Conservation (phyloP, 2,888 invertebrate species). For the Macrophya alboannulata region DNA sequence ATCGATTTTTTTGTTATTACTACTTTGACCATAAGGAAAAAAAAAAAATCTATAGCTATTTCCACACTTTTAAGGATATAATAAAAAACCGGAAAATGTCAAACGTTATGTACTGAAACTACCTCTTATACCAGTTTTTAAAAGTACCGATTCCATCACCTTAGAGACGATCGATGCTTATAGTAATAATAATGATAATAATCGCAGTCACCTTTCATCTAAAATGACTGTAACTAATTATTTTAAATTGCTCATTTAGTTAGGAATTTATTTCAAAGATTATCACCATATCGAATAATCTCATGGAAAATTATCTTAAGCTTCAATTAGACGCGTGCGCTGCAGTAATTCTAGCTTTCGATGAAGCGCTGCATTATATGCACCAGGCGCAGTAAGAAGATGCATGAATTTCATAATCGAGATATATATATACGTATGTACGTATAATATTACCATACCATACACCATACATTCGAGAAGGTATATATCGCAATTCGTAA, state of each 20-base stretch:
- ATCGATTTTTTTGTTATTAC: not conserved
- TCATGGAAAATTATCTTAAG: not conserved
- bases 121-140: not conserved
- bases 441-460: not conserved
- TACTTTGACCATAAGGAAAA: not conserved
- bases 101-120: not conserved
- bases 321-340: not conserved
- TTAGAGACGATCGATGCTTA: not conserved
- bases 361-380: not conserved
- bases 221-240: not conserved
- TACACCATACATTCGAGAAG: not conserved
- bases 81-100: constrained; percentile 4
- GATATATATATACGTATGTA: not conserved
- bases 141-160: not conserved
- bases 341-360: not conserved
- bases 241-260: not conserved
- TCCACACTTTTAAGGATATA: constrained; percentile 11
- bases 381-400: not conserved
- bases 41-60: not conserved
- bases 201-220: no score
- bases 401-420: constrained; percentile 26
- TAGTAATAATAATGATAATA: no score
- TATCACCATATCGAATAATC: not conserved
- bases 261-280: not conserved
- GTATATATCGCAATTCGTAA: constrained; percentile 1